Percentiles rank a stretch among this genome's conserved stretches.
phyloP scores from a whole-genome alignment of 1,140 invertebrate genomes.

The Bombus turneri region DNA sequence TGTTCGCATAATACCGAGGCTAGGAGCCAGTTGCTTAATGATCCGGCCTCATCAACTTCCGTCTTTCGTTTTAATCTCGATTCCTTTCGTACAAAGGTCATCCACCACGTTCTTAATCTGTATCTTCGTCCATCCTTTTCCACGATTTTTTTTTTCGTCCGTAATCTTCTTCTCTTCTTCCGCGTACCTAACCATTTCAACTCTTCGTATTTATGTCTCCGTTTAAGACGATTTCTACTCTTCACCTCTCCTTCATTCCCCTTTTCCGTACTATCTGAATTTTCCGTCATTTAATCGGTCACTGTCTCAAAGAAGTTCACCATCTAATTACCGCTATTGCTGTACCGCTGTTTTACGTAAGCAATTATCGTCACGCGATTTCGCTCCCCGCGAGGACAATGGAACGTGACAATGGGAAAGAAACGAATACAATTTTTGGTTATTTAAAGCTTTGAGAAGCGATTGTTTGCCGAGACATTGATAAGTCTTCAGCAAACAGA shows the following conservation, averaged over 20 bases:
- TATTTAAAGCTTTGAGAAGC: no score
- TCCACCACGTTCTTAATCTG: constrained; percentile 23
- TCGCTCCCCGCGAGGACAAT: background rate
- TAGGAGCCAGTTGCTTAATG: constrained; percentile 43
- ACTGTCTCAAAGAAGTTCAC: background rate
- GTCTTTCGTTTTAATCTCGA: constrained; percentile 50
- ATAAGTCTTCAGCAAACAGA: no score
- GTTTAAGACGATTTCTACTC: background rate
- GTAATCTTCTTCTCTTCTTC: background rate
- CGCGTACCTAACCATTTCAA: background rate
- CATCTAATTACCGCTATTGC: constrained; percentile 1
- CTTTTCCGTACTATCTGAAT: background rate
- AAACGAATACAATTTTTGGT: background rate
- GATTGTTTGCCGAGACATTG: background rate
- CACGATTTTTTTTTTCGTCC: constrained; percentile 10
- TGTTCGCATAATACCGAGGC: constrained; percentile 46
- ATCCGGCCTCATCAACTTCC: constrained; percentile 47
- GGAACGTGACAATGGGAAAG: background rate
- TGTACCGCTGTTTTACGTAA: background rate
- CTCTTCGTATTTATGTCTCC: background rate
- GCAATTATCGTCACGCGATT: constrained; percentile 10
- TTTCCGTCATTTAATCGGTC: constrained; percentile 14
- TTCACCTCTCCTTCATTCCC: no score
- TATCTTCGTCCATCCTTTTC: constrained; percentile 4
- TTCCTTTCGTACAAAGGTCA: constrained; percentile 40